A percentile compares a stretch with the other conserved stretches of the same genome.
Evolutionary conservation across 2,797 vertebrate species (phyloP).

Genomic region (Anguilla pacifica): DNA sequence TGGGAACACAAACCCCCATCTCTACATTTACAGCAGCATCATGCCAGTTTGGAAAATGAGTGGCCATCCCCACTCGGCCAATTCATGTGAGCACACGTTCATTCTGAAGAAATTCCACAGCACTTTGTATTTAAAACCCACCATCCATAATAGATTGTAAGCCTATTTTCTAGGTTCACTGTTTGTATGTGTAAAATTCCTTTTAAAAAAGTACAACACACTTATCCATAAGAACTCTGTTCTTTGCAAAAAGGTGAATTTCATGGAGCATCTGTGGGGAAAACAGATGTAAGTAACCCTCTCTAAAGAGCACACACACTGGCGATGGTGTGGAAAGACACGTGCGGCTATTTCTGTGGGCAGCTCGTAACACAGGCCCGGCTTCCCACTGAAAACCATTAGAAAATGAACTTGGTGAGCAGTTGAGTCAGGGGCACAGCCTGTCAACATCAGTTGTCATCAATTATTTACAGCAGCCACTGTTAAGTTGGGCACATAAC

Average conservation of each 20-base stretch:
- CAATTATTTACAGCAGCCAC: conserved; percentile 42
- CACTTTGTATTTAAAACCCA: not conserved
- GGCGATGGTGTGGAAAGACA: not conserved
- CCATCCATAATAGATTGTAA: too few relatives aligned
- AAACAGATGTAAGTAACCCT: not conserved
- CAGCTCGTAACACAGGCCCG: not conserved
- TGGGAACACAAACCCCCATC: conserved; percentile 60
- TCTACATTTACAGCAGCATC: conserved; percentile 45
- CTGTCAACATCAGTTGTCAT: conserved; percentile 45
- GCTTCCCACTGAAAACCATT: conserved; percentile 31
- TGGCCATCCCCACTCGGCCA: not conserved
- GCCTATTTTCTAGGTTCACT: not conserved
- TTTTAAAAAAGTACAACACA: not conserved
- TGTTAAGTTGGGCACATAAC: conserved; percentile 27
- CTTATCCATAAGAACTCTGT: not conserved
- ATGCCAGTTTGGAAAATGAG: conserved; percentile 28
- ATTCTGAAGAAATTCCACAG: not conserved
- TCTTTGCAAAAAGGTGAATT: not conserved
- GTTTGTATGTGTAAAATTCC: not conserved
- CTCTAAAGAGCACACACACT: not conserved
- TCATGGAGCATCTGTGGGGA: not conserved
- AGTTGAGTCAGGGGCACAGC: conserved; percentile 27
- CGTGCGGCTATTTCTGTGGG: conserved; percentile 17
- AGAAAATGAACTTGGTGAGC: conserved; percentile 34
- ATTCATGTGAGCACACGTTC: not conserved